Conservation (phyloP, 2,888 invertebrate genomes). For the Agrotis clavis region DNA sequence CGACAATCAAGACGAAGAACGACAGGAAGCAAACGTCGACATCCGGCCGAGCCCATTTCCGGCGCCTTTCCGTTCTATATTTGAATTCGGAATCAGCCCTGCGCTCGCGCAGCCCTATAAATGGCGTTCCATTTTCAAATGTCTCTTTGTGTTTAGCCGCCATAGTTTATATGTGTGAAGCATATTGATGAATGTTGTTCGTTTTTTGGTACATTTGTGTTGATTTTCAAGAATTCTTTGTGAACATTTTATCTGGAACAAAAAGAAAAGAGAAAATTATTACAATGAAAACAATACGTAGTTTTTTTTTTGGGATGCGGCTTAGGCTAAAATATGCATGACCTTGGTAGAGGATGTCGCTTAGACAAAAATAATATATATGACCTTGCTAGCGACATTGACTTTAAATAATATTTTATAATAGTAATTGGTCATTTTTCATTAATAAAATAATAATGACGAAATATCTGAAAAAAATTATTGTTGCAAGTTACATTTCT, state of each 20-base stretch:
- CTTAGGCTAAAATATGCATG: neutral
- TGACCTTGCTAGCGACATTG: neutral
- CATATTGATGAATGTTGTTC: slow-evolving; percentile 79
- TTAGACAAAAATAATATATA: neutral
- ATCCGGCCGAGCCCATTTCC: slow-evolving; percentile 80
- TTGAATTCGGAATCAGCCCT: slow-evolving; percentile 79
- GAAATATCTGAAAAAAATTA: too few relatives aligned
- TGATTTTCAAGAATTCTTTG: slow-evolving; percentile 65
- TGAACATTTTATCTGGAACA: slow-evolving; percentile 78
- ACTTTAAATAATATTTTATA: neutral
- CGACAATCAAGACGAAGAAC: slow-evolving; percentile 75
- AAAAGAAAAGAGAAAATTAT: slow-evolving; percentile 51
- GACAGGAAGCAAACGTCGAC: slow-evolving; percentile 79
- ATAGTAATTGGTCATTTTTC: neutral
- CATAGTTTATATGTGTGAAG: slow-evolving; percentile 81
- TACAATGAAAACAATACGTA: neutral
- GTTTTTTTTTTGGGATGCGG: too few relatives aligned
- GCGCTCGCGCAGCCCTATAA: slow-evolving; percentile 78
- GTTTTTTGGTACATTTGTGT: slow-evolving; percentile 73
- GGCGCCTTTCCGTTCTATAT: slow-evolving; percentile 81
- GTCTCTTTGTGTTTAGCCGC: slow-evolving; percentile 79
- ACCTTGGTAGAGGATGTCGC: neutral
- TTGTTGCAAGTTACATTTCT: too few relatives aligned
- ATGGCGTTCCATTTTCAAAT: slow-evolving; percentile 76
- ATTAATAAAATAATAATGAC: neutral